Evolutionary conservation across 2,113 vertebrate species (phyloP).

Genomic region (Cavia aperea): DNA sequence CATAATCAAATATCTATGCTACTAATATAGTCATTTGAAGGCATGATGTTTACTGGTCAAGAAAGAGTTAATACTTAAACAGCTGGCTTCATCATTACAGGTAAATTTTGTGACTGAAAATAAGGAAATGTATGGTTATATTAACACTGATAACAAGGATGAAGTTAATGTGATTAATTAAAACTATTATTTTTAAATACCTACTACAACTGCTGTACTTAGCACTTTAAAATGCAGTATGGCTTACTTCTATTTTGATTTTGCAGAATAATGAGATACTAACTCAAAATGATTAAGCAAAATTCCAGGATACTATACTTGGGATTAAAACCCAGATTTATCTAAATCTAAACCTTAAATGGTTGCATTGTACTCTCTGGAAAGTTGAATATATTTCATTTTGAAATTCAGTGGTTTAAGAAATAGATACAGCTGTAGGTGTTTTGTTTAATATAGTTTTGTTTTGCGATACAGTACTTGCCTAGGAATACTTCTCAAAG

Average conservation of each 20-base stretch:
- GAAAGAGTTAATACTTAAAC: background rate
- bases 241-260: conserved; percentile 15
- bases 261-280: background rate
- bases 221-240: background rate
- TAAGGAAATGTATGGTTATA: background rate
- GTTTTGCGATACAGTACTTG: background rate
- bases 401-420: background rate
- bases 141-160: background rate
- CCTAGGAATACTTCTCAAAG: background rate
- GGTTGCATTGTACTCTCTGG: background rate
- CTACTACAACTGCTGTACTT: background rate
- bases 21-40: background rate
- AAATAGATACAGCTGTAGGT: background rate
- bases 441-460: background rate
- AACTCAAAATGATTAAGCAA: background rate
- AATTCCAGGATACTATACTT: background rate
- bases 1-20: background rate
- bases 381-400: conserved; percentile 2
- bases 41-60: background rate
- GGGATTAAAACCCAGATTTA: background rate
- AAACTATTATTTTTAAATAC: background rate
- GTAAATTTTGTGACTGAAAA: background rate
- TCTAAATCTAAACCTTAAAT: background rate
- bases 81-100: background rate
- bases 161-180: conserved; percentile 1